phyloP scores from a whole-genome alignment of 2,113 vertebrate genomes.

The Anguilla rostrata region DNA sequence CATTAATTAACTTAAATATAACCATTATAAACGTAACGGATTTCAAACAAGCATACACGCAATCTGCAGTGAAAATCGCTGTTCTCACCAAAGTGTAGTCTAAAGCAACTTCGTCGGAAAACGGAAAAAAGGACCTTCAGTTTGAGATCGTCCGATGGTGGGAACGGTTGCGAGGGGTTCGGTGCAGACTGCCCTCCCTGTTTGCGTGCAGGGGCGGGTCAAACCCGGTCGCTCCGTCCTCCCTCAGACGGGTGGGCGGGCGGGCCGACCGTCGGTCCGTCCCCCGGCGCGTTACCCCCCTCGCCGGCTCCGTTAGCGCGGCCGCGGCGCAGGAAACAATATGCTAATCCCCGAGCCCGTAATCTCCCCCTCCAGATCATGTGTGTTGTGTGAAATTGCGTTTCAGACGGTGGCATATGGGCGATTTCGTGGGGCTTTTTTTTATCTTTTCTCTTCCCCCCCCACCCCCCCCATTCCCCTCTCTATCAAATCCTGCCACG shows the following conservation, averaged over 20 bases:
- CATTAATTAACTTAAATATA: too few relatives aligned
- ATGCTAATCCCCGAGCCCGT: conserved; percentile 32
- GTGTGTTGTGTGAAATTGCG: conserved; percentile 37
- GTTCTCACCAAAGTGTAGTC: too few relatives aligned
- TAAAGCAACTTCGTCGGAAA: too few relatives aligned
- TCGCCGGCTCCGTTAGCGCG: neutral
- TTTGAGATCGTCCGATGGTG: too few relatives aligned
- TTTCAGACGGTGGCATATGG: conserved; percentile 32
- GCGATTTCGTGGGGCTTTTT: conserved; percentile 24
- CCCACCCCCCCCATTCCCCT: too few relatives aligned
- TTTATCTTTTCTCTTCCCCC: neutral
- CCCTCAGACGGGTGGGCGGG: neutral
- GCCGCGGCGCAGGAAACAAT: conserved; percentile 28
- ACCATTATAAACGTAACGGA: too few relatives aligned
- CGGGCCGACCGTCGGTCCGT: too few relatives aligned
- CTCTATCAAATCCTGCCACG: neutral
- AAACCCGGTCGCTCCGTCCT: neutral
- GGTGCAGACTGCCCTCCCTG: too few relatives aligned
- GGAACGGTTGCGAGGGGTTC: too few relatives aligned
- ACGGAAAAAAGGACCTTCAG: too few relatives aligned
- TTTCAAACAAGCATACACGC: too few relatives aligned
- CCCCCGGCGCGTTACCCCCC: neutral
- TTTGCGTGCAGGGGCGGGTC: neutral
- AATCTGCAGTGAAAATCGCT: too few relatives aligned
- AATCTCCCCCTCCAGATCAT: conserved; percentile 37